Percentiles rank a stretch among this genome's conserved stretches.
These are phyloP conservation scores for Oreochromis aureus DNA, from an alignment of 2,113 vertebrate species.

Conservation along the genomic window DNA sequence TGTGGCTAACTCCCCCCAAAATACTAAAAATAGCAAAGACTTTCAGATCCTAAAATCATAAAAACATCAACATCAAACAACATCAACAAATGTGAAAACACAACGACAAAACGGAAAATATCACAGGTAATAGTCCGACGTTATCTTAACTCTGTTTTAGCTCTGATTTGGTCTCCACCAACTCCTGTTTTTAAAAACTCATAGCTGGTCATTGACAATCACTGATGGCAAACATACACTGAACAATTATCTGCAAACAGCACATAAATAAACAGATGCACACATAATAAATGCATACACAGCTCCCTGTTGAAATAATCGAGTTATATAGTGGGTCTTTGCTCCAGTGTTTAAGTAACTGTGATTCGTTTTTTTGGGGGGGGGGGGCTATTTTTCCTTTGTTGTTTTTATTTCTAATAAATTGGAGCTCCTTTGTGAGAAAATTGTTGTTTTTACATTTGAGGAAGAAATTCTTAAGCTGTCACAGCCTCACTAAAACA, in stretches of 20 bases:
- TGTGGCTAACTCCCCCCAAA: neutral
- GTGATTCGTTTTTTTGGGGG: rapidly evolving
- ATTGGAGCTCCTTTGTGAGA: neutral
- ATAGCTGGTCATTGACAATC: neutral
- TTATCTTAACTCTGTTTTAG: neutral
- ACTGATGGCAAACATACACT: neutral
- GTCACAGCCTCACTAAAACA: neutral
- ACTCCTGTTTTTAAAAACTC: neutral
- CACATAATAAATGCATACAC: neutral
- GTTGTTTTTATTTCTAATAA: neutral
- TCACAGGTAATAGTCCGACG: rapidly evolving
- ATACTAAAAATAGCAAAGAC: neutral
- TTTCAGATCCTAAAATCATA: rapidly evolving
- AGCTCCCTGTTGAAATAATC: neutral
- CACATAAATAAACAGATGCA: neutral
- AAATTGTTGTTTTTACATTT: neutral
- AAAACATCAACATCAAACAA: neutral
- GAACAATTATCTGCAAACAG: neutral
- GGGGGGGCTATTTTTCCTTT: rapidly evolving
- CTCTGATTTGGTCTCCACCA: neutral
- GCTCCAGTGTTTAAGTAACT: rapidly evolving
- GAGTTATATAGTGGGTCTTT: neutral
- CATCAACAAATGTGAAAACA: neutral
- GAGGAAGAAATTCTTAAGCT: neutral
- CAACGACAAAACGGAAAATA: neutral